Percentiles rank a stretch among this genome's conserved stretches.
Conservation (phyloP, 2,888 invertebrate species). For the Aspidapion aeneum region DNA sequence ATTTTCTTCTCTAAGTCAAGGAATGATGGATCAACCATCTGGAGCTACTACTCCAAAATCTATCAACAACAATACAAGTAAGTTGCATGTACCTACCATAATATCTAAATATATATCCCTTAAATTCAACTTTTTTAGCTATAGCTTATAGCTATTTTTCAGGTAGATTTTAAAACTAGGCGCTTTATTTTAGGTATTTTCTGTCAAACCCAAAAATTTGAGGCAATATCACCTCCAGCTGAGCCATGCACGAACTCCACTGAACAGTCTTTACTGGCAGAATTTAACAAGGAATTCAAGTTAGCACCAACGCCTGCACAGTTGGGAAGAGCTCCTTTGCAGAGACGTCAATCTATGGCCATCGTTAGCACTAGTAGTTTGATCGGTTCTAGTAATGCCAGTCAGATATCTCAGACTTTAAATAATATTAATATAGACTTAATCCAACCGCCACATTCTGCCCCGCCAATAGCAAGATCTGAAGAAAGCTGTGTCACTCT, state of each 20-base stretch:
- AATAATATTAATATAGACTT: slow-evolving; percentile 17
- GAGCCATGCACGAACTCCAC: slow-evolving; percentile 4
- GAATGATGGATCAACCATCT: not conserved
- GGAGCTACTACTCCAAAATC: not conserved
- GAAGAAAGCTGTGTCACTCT: not conserved
- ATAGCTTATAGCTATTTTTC: no score
- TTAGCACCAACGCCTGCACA: slow-evolving; percentile 94
- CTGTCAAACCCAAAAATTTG: slow-evolving; percentile 15
- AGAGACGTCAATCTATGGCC: slow-evolving; percentile 75
- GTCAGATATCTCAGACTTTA: slow-evolving; percentile 15
- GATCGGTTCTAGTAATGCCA: slow-evolving; percentile 4
- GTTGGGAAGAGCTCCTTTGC: slow-evolving; percentile 83
- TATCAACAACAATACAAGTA: not conserved
- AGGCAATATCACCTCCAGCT: slow-evolving; percentile 15
- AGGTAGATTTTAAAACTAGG: no score
- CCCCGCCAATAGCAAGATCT: not conserved
- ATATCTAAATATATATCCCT: no score
- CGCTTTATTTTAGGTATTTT: not conserved
- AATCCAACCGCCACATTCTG: not conserved
- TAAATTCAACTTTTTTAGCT: no score
- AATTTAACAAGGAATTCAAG: slow-evolving; percentile 55
- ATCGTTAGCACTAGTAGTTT: slow-evolving; percentile 18
- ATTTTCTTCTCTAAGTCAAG: not conserved
- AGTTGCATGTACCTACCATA: no score
- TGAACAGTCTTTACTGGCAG: slow-evolving; percentile 9